These are phyloP conservation scores for Melanotus villosus DNA, from an alignment of 2,888 invertebrate species.

Conservation along the genomic window DNA sequence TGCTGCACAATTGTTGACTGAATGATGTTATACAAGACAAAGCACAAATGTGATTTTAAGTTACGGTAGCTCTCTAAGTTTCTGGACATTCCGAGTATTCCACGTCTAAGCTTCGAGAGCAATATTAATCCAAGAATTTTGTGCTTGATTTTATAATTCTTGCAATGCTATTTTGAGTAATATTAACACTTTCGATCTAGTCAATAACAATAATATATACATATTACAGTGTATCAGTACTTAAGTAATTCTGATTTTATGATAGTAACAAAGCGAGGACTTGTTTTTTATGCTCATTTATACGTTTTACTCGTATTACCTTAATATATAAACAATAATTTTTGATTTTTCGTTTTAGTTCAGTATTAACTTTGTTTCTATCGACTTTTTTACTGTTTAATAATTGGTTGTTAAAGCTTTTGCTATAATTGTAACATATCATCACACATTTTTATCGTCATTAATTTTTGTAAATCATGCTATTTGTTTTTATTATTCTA, in stretches of 20 bases:
- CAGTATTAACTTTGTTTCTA: constrained; percentile 31
- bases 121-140: constrained; percentile 1
- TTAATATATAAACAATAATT: background rate
- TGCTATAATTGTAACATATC: constrained; percentile 40
- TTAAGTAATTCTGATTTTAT: constrained; percentile 5
- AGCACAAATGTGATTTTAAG: constrained; percentile 32
- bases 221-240: constrained; percentile 7
- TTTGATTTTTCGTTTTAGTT: constrained; percentile 2
- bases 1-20: constrained; percentile 12
- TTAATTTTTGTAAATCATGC: background rate
- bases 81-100: constrained; percentile 13
- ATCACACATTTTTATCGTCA: constrained; percentile 16
- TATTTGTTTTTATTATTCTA: background rate
- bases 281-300: too few relatives aligned
- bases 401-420: constrained; percentile 32
- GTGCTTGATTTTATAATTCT: constrained; percentile 20
- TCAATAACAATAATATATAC: constrained; percentile 14
- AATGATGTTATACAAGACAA: constrained; percentile 15
- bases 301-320: too few relatives aligned
- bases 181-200: constrained; percentile 23
- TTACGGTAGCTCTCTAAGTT: constrained; percentile 20
- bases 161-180: constrained; percentile 11
- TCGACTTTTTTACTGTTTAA: constrained; percentile 15
- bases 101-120: constrained; percentile 3
- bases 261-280: constrained; percentile 24